phyloP scores from a whole-genome alignment of 2,113 vertebrate species.

The Tyto alba region DNA sequence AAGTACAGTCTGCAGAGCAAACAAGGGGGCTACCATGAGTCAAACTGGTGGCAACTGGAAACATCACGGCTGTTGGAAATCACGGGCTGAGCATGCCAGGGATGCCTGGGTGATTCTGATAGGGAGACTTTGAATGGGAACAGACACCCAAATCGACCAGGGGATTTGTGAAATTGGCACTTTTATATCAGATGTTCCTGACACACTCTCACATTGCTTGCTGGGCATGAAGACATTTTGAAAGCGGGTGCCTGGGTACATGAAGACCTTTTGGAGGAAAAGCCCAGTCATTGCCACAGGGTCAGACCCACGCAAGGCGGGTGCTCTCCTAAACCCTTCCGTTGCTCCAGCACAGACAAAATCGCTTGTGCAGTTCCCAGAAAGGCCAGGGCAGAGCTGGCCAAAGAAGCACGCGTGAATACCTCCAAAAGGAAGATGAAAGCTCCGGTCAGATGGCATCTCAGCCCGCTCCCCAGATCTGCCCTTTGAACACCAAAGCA shows the following conservation, averaged over 20 bases:
- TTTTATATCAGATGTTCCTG: background rate
- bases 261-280: background rate
- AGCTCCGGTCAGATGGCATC: background rate
- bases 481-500: background rate
- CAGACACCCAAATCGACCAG: background rate
- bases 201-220: background rate
- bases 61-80: background rate
- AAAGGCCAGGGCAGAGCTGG: background rate
- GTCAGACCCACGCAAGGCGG: rapidly evolving
- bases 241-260: background rate
- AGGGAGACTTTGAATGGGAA: background rate
- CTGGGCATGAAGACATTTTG: background rate
- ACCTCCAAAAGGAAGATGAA: background rate
- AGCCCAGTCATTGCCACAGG: rapidly evolving
- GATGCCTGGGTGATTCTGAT: background rate
- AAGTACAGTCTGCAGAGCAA: background rate
- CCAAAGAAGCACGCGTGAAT: background rate
- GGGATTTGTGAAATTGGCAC: background rate
- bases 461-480: background rate
- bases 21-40: background rate
- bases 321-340: background rate
- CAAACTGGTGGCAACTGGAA: background rate
- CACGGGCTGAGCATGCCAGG: background rate
- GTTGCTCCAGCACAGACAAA: background rate
- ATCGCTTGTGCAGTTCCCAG: background rate